Conservation (phyloP, 2,113 vertebrate species). For the Delphinapterus leucas region DNA sequence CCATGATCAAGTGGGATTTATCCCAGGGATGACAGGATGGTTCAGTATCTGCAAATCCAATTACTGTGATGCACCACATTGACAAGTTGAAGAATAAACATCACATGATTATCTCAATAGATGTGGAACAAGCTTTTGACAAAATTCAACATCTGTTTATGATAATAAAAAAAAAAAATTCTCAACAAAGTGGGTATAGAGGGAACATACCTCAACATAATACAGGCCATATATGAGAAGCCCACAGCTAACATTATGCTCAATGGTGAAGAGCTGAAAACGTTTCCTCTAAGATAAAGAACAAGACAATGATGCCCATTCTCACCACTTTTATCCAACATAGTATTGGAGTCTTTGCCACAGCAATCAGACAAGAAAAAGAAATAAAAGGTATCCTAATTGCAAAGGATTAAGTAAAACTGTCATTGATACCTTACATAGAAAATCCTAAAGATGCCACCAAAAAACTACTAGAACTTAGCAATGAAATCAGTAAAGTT, state of each 20-base stretch:
- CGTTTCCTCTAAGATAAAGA: neutral
- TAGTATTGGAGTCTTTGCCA: neutral
- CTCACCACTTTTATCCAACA: neutral
- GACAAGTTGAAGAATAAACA: neutral
- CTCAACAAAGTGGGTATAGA: neutral
- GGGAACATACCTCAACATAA: neutral
- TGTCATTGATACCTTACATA: neutral
- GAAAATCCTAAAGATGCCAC: neutral
- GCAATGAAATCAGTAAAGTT: neutral
- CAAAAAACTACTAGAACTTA: neutral
- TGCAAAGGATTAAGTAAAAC: neutral
- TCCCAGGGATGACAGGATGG: no score
- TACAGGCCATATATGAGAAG: neutral
- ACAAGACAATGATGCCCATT: neutral
- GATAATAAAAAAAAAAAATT: neutral
- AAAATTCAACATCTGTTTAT: neutral
- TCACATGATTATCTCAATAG: neutral
- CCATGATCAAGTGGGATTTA: no score
- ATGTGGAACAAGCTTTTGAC: neutral
- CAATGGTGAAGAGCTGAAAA: neutral
- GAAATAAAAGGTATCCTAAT: neutral
- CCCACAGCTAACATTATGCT: neutral
- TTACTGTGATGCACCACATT: no score
- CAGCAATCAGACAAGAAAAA: neutral
- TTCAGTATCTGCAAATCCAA: no score